Conservation (phyloP, 1,140 invertebrate genomes). For the Aricia agestis region DNA sequence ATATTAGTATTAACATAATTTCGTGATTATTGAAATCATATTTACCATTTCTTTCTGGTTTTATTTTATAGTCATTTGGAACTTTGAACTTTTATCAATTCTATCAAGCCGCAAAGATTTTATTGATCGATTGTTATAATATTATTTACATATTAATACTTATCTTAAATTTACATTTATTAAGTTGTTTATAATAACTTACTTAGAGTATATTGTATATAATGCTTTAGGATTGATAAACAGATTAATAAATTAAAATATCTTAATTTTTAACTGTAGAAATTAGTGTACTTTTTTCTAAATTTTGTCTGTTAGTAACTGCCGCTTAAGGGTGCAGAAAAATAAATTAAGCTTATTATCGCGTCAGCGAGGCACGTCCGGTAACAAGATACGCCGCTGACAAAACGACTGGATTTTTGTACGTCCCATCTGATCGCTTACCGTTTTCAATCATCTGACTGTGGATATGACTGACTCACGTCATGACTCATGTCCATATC, state of each 20-base stretch:
- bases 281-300: too few relatives aligned
- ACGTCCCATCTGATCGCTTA: conserved; percentile 40
- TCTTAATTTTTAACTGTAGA: too few relatives aligned
- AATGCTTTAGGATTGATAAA: too few relatives aligned
- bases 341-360: not conserved
- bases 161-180: too few relatives aligned
- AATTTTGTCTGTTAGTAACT: not conserved
- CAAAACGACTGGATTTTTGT: not conserved
- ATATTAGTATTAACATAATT: not conserved
- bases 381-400: not conserved
- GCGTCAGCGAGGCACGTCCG: not conserved
- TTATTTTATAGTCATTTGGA: not conserved
- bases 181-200: too few relatives aligned
- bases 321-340: not conserved
- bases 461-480: conserved; percentile 25
- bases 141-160: too few relatives aligned
- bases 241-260: too few relatives aligned
- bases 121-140: too few relatives aligned
- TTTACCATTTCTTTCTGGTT: not conserved
- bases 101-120: too few relatives aligned
- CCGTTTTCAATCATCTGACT: conserved; percentile 39
- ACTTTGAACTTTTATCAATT: too few relatives aligned
- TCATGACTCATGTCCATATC: not conserved
- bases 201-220: too few relatives aligned
- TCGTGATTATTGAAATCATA: not conserved